Conservation (phyloP, 1,140 invertebrate genomes). For the Ctenoplectra terminalis region DNA sequence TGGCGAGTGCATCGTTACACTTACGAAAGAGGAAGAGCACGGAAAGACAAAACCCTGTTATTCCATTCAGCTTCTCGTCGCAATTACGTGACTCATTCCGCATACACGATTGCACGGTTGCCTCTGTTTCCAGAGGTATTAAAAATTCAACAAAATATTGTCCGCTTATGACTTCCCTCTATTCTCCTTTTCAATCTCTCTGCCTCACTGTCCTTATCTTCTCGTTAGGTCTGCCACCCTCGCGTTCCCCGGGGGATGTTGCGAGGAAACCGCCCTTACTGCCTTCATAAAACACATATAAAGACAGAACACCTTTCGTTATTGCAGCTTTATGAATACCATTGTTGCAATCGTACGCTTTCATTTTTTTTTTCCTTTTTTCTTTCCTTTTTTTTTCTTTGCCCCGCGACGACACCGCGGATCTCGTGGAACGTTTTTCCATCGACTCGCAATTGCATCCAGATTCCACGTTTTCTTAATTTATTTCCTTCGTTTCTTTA, state of each 20-base stretch:
- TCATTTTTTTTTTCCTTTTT: not conserved
- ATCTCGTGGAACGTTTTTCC: not conserved
- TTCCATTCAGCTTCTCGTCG: not conserved
- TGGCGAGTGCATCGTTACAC: too few species aligned
- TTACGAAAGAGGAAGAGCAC: not conserved
- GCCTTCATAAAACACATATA: slow-evolving; percentile 7
- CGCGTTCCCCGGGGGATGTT: not conserved
- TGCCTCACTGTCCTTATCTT: not conserved
- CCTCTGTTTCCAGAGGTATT: not conserved
- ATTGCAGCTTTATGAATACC: slow-evolving; percentile 15
- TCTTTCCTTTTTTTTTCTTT: too few species aligned
- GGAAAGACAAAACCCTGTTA: not conserved
- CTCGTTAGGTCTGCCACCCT: not conserved
- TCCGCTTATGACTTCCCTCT: not conserved
- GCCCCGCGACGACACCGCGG: not conserved
- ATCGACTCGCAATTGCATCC: slow-evolving; percentile 1
- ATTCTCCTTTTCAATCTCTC: slow-evolving; percentile 14
- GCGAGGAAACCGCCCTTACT: not conserved
- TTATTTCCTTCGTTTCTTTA: not conserved
- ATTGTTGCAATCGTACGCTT: slow-evolving; percentile 12
- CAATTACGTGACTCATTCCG: slow-evolving; percentile 13
- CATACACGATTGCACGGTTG: not conserved
- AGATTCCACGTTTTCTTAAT: not conserved
- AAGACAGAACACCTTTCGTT: not conserved
- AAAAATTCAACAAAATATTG: slow-evolving; percentile 29